These are phyloP conservation scores for Cossypha caffra DNA, from an alignment of 2,797 vertebrate genomes.

Conservation along the genomic window DNA sequence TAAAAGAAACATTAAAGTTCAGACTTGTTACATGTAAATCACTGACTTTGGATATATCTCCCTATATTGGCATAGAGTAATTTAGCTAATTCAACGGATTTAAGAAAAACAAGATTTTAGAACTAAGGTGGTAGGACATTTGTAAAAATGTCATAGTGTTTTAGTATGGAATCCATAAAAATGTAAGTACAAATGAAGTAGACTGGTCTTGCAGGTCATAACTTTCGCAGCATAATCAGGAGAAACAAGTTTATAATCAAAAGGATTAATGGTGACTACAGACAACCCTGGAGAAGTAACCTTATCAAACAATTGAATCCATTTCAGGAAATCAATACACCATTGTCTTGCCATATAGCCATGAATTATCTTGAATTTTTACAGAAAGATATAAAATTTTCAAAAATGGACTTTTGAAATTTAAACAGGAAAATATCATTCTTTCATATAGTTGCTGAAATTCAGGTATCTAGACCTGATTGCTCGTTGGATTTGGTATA, in stretches of 20 bases:
- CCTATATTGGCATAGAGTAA: neutral
- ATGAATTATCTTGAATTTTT: neutral
- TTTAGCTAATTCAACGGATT: neutral
- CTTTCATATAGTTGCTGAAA: neutral
- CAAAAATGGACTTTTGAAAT: neutral
- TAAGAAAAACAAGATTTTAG: neutral
- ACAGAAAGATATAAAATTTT: neutral
- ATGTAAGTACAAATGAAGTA: neutral
- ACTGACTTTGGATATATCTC: neutral
- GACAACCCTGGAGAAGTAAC: neutral
- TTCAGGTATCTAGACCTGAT: neutral
- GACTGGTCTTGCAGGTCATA: neutral
- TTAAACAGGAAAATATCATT: neutral
- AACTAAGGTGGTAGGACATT: neutral
- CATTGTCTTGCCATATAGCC: neutral
- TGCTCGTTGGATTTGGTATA: neutral
- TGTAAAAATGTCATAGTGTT: neutral
- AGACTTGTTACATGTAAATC: neutral
- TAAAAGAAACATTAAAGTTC: neutral
- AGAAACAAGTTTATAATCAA: neutral
- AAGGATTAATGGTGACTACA: neutral
- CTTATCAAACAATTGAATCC: neutral
- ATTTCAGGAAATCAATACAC: neutral
- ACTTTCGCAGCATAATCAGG: neutral
- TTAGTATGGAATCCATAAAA: neutral